Conservation (phyloP, 2,113 vertebrate species). For the Nanorana parkeri region DNA sequence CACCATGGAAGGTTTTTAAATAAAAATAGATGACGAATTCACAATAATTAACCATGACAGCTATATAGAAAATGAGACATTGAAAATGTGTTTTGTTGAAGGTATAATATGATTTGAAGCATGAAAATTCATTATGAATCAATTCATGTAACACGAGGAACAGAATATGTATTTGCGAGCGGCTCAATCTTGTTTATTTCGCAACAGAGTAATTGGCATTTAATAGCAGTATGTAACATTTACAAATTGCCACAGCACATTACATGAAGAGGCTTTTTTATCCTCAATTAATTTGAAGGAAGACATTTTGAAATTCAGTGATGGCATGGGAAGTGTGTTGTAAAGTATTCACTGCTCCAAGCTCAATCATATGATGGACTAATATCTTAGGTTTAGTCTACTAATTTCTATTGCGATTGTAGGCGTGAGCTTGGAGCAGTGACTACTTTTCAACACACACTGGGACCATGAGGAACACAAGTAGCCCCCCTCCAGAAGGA, state of each 20-base stretch:
- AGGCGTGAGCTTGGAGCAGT: too few relatives aligned
- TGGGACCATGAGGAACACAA: too few relatives aligned
- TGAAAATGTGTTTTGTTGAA: not conserved
- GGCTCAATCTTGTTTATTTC: conserved; percentile 27
- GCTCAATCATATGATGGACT: too few relatives aligned
- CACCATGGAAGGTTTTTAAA: too few relatives aligned
- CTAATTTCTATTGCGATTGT: too few relatives aligned
- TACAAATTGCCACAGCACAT: not conserved
- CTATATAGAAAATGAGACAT: conserved; percentile 2
- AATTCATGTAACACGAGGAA: conserved; percentile 16
- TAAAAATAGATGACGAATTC: not conserved
- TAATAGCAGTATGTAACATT: conserved; percentile 10
- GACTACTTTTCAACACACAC: too few relatives aligned
- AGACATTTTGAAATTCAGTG: too few relatives aligned
- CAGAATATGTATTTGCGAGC: not conserved
- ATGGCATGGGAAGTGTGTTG: not conserved
- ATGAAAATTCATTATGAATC: conserved; percentile 40
- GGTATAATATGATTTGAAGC: conserved; percentile 27
- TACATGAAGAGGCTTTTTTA: not conserved
- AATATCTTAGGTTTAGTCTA: too few relatives aligned
- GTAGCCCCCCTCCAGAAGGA: too few relatives aligned
- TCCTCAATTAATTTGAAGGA: conserved; percentile 1
- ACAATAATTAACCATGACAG: conserved; percentile 30
- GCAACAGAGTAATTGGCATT: conserved; percentile 30
- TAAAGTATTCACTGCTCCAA: too few relatives aligned